Evolutionary conservation across 2,888 invertebrate species (phyloP), one percentile per base, ranked within the genome.

Genomic region (Dione vanillae): DNA sequence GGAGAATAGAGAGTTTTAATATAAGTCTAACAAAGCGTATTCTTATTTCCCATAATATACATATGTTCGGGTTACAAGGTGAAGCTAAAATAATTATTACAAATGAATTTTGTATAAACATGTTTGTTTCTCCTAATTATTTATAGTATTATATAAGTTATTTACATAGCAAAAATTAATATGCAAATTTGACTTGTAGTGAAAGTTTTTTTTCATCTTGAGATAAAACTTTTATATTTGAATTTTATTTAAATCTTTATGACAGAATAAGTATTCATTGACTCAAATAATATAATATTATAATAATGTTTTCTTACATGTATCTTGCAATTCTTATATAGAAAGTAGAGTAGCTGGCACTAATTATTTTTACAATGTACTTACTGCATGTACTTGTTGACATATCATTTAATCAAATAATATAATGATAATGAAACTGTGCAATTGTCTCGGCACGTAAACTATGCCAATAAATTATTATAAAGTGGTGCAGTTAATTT

Each of bases 141-240:
- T 12, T 40, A 5, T 11, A 19, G 11, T 56, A 16, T 56, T 56
- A 56, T 37, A 16, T 56, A 56, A 56, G 16, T 16, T 10, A 37
- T 56, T 56, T 37, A 37, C 56, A 56, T 56, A 56, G 37, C 37
- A n/a, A 5, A n/a, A 5, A 0, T 54, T 37, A 56, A 56, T 56
- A 56, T 11, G 11, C 16, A 9, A n/a, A 3, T 27, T 54, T 54
- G 56, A 16, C 16, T 37, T 54, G 3, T 10, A 7, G 56, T 37
- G 37, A 56, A 56, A 56, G 56, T 12, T 56, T 16, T 37, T 40
- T 16, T 56, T 56, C 37, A 16, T 37, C 0, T 37, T 11, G 16
- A 56, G 0, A n/a, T n/a, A 0, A 2, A 16, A 11, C 16, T 52
- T 37, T 37, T 54, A 52, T 52, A 35, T 14, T 27, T 7, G 10